These are phyloP conservation scores for Cyanoramphus novaezelandiae DNA, from an alignment of 2,113 vertebrate genomes.

Conservation along the genomic window DNA sequence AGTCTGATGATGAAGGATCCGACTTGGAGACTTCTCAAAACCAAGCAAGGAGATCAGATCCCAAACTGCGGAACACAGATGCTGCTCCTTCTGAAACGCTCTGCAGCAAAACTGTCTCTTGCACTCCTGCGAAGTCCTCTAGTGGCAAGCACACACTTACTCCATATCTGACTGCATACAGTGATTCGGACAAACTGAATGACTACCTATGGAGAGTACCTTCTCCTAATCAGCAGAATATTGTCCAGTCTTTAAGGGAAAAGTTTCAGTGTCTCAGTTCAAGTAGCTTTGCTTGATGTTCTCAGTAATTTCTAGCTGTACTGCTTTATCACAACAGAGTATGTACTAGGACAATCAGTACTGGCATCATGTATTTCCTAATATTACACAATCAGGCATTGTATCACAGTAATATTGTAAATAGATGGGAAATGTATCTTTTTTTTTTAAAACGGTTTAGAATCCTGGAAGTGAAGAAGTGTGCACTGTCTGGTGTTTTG, in stretches of 20 bases:
- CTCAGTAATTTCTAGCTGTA: neutral
- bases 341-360: constrained; percentile 4
- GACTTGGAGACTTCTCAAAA: constrained; percentile 54
- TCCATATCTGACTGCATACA: constrained; percentile 65
- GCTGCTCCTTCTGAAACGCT: constrained; percentile 17
- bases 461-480: neutral
- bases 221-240: constrained; percentile 87
- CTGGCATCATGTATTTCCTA: constrained; percentile 45
- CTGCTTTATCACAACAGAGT: neutral
- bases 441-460: neutral
- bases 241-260: constrained; percentile 93
- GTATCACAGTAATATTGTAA: constrained; percentile 29
- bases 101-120: constrained; percentile 25
- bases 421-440: constrained; percentile 27
- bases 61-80: neutral
- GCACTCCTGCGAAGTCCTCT: constrained; percentile 71
- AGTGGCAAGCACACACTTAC: constrained; percentile 56
- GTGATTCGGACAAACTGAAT: constrained; percentile 82
- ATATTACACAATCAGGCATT: constrained; percentile 17
- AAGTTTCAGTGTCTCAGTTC: constrained; percentile 98
- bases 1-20: constrained; percentile 89
- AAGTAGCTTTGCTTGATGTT: constrained; percentile 88
- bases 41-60: constrained; percentile 26
- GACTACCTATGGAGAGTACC: constrained; percentile 91
- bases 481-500: neutral